Evolutionary conservation across 1,140 invertebrate genomes (phyloP).

Genomic region (Amphibalanus amphitrite): DNA sequence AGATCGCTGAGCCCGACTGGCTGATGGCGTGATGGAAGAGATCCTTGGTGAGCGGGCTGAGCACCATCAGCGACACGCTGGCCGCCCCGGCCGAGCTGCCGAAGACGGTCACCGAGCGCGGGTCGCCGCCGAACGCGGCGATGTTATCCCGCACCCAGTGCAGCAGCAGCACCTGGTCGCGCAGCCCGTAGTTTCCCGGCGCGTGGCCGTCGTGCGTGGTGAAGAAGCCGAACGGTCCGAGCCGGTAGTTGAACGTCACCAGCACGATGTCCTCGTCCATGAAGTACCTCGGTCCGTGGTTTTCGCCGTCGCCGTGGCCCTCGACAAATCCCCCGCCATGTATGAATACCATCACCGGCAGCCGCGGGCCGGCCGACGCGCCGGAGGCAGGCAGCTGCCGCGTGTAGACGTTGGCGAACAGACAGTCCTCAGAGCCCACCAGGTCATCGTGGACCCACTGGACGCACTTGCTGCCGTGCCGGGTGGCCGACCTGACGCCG

Average conservation of each 20-base stretch:
- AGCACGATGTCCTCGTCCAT: slow-evolving; percentile 32
- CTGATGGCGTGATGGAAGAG: slow-evolving; percentile 14
- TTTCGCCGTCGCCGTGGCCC: slow-evolving; percentile 71
- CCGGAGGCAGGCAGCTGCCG: slow-evolving; percentile 48
- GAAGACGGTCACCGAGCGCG: slow-evolving; percentile 15
- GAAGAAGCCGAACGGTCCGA: slow-evolving; percentile 28
- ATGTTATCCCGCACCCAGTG: slow-evolving; percentile 17
- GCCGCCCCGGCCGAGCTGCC: slow-evolving; percentile 17
- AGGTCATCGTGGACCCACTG: slow-evolving; percentile 56
- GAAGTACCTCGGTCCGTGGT: slow-evolving; percentile 73
- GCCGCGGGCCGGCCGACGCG: slow-evolving; percentile 25
- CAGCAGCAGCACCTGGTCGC: slow-evolving; percentile 17
- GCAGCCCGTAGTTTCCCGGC: slow-evolving; percentile 18
- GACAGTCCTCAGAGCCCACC: slow-evolving; percentile 77
- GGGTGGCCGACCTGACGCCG: slow-evolving; percentile 56
- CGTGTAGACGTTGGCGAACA: slow-evolving; percentile 88
- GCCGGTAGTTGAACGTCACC: slow-evolving; percentile 49
- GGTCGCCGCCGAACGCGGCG: slow-evolving; percentile 13
- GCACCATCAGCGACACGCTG: slow-evolving; percentile 30
- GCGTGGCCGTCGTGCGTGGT: slow-evolving; percentile 15
- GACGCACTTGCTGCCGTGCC: slow-evolving; percentile 54
- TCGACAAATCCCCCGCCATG: slow-evolving; percentile 84
- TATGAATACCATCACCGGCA: slow-evolving; percentile 70
- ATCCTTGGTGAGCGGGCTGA: slow-evolving; percentile 28
- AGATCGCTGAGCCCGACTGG: slow-evolving; percentile 11